Conservation (phyloP, 2,797 vertebrate species). For the Pygocentrus nattereri region DNA sequence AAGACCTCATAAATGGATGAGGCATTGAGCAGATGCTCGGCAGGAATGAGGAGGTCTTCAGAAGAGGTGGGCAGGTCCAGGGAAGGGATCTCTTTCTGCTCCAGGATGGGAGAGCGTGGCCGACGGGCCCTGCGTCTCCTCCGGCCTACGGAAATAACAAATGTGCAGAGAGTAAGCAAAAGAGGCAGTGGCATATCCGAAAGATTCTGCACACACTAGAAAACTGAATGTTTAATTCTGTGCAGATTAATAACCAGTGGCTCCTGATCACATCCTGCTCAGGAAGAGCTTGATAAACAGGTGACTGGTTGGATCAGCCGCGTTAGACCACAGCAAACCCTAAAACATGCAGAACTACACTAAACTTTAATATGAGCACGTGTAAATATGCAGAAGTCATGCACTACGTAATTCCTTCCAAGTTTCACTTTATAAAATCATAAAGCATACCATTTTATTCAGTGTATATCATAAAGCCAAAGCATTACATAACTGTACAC, state of each 20-base stretch:
- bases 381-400: too few species aligned
- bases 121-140: constrained; percentile 86
- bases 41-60: constrained; percentile 94
- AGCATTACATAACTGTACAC: too few species aligned
- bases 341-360: background rate
- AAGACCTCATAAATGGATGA: constrained; percentile 96
- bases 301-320: background rate
- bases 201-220: background rate
- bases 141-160: constrained; percentile 78
- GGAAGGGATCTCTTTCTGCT: constrained; percentile 93
- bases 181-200: background rate
- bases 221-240: background rate
- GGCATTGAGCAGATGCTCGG: constrained; percentile 91
- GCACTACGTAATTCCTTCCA: too few species aligned
- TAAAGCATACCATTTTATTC: too few species aligned
- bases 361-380: too few species aligned
- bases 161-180: background rate
- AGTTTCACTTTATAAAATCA: too few species aligned
- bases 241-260: background rate
- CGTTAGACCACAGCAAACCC: background rate
- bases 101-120: constrained; percentile 91
- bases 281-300: background rate
- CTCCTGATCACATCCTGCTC: background rate
- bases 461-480: too few species aligned
- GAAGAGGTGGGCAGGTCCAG: constrained; percentile 92